phyloP scores from a whole-genome alignment of 2,797 vertebrate genomes.

The Vireo griseus region DNA sequence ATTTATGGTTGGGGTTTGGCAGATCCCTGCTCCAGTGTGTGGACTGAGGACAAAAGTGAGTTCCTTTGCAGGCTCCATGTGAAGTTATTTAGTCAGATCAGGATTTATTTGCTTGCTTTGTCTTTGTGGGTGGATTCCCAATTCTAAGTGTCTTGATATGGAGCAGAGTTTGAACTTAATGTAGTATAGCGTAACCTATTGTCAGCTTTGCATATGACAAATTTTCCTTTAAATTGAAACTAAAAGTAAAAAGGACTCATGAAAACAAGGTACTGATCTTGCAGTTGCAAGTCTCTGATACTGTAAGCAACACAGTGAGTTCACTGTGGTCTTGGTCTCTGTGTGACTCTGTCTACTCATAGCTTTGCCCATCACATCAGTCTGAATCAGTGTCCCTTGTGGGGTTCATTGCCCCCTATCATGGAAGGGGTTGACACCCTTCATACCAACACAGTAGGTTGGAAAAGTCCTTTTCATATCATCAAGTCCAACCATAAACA shows the following conservation, averaged over 20 bases:
- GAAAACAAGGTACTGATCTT: background rate
- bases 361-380: background rate
- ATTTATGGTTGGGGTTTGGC: constrained; percentile 59
- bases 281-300: background rate
- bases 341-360: background rate
- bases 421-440: too few relatives aligned
- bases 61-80: constrained; percentile 28
- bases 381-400: background rate
- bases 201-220: background rate
- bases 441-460: too few relatives aligned
- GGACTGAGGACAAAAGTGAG: constrained; percentile 47
- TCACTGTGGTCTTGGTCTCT: background rate
- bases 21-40: constrained; percentile 35
- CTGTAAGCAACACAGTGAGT: background rate
- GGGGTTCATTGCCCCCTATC: background rate
- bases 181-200: background rate
- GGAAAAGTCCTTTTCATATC: background rate
- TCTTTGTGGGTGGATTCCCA: constrained; percentile 10
- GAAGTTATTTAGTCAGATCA: constrained; percentile 13
- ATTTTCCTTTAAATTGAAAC: constrained; percentile 8
- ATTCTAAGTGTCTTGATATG: background rate
- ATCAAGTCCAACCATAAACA: background rate
- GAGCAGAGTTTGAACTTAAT: background rate
- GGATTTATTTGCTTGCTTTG: constrained; percentile 15
- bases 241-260: background rate